These are phyloP conservation scores for Leptinotarsa juncta DNA, from an alignment of 2,888 invertebrate species.

Conservation along the genomic window DNA sequence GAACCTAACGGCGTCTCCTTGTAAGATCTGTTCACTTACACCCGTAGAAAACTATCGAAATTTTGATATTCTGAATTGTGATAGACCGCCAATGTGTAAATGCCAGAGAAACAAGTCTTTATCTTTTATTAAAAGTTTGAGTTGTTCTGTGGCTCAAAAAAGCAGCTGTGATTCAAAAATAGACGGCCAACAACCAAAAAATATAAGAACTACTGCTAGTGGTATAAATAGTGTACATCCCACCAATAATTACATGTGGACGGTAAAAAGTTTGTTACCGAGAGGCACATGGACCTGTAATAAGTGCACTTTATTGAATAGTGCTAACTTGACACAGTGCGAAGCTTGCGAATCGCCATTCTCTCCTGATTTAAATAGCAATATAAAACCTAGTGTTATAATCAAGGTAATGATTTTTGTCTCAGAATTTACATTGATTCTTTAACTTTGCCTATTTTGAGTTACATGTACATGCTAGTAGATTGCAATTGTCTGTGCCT, in stretches of 20 bases:
- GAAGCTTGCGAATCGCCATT: constrained; percentile 80
- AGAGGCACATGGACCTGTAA: constrained; percentile 75
- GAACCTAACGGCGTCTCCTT: constrained; percentile 62
- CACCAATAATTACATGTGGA: constrained; percentile 59
- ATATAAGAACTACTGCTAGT: constrained; percentile 64
- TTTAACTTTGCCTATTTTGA: too few species aligned
- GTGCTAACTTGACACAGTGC: constrained; percentile 74
- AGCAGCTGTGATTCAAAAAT: constrained; percentile 56
- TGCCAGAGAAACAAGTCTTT: constrained; percentile 59
- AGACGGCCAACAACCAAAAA: constrained; percentile 57
- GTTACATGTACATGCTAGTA: too few species aligned
- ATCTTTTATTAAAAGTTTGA: constrained; percentile 63
- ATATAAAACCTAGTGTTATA: constrained; percentile 65
- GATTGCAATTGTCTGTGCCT: too few species aligned
- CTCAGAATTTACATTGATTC: neutral
- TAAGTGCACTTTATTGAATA: constrained; percentile 82
- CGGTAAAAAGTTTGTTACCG: constrained; percentile 55
- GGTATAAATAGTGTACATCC: constrained; percentile 60
- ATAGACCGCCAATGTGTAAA: constrained; percentile 56
- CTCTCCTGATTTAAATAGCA: constrained; percentile 63
- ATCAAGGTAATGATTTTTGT: constrained; percentile 60
- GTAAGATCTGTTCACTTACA: constrained; percentile 62
- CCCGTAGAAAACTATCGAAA: constrained; percentile 60
- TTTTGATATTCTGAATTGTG: constrained; percentile 59
- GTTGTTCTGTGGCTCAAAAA: constrained; percentile 61